phyloP scores from a whole-genome alignment of 2,888 invertebrate species.

The Didymodactylos carnosus region DNA sequence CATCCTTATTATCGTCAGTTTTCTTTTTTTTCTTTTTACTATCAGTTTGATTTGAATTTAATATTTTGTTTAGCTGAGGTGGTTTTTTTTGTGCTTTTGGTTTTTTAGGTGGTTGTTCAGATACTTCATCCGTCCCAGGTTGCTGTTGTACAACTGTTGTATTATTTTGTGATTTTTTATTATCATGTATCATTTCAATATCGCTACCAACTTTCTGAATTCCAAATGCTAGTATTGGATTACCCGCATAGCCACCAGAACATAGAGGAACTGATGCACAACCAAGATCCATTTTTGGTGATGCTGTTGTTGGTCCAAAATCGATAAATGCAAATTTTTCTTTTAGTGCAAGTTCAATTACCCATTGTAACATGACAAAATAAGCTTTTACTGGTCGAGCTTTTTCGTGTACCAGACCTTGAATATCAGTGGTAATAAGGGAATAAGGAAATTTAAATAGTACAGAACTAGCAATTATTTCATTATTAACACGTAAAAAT shows the following conservation, averaged over 20 bases:
- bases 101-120: too few relatives aligned
- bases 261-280: not conserved
- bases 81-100: too few relatives aligned
- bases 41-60: too few relatives aligned
- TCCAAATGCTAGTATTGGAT: not conserved
- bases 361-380: not conserved
- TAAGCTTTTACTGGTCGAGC: not conserved
- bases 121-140: too few relatives aligned
- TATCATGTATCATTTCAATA: too few relatives aligned
- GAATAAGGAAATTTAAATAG: not conserved
- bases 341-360: not conserved
- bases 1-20: too few relatives aligned
- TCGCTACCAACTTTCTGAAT: not conserved
- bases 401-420: not conserved
- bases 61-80: too few relatives aligned
- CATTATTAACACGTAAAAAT: not conserved
- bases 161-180: too few relatives aligned
- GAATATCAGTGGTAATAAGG: not conserved
- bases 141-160: too few relatives aligned
- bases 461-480: not conserved
- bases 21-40: too few relatives aligned
- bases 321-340: not conserved
- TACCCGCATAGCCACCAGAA: not conserved
- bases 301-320: not conserved
- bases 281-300: not conserved